phyloP scores from a whole-genome alignment of 1,140 invertebrate species.

The Aphelinus atriplicis region DNA sequence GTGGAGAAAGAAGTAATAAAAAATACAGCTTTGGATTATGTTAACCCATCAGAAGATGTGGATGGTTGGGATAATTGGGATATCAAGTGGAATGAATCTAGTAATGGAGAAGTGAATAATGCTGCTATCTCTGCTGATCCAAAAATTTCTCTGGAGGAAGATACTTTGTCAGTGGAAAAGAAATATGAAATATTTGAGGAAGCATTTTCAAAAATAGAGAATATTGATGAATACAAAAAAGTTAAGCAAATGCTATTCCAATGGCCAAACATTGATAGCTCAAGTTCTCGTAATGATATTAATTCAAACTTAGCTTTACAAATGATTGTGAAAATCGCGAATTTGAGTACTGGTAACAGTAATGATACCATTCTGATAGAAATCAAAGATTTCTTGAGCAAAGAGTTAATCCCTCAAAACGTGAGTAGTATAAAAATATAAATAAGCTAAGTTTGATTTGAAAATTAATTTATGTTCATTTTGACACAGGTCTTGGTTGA shows the following conservation, averaged over 20 bases:
- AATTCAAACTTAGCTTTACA: slow-evolving; percentile 53
- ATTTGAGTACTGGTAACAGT: slow-evolving; percentile 26
- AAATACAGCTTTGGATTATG: no score
- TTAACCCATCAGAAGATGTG: no score
- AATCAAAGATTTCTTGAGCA: slow-evolving; percentile 53
- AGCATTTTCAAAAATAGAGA: slow-evolving; percentile 47
- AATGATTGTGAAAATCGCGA: slow-evolving; percentile 48
- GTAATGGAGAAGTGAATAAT: slow-evolving; percentile 8
- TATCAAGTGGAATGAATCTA: slow-evolving; percentile 27
- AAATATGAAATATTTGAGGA: slow-evolving; percentile 51
- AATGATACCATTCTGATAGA: slow-evolving; percentile 52
- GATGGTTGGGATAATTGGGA: slow-evolving; percentile 5
- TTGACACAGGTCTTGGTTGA: slow-evolving; percentile 48
- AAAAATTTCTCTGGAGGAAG: not conserved
- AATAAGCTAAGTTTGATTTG: no score
- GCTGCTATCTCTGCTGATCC: not conserved
- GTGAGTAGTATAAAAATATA: slow-evolving; percentile 38
- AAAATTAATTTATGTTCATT: slow-evolving; percentile 15
- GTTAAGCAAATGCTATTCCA: slow-evolving; percentile 50
- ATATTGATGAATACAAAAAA: slow-evolving; percentile 49
- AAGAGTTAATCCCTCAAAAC: slow-evolving; percentile 45
- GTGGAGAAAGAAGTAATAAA: no score
- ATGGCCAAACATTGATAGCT: slow-evolving; percentile 51
- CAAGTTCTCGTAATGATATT: slow-evolving; percentile 16
- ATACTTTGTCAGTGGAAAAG: slow-evolving; percentile 52